Base-by-base conservation (phyloP, 2,113 vertebrate genomes). In the Monopterus albus region DNA sequence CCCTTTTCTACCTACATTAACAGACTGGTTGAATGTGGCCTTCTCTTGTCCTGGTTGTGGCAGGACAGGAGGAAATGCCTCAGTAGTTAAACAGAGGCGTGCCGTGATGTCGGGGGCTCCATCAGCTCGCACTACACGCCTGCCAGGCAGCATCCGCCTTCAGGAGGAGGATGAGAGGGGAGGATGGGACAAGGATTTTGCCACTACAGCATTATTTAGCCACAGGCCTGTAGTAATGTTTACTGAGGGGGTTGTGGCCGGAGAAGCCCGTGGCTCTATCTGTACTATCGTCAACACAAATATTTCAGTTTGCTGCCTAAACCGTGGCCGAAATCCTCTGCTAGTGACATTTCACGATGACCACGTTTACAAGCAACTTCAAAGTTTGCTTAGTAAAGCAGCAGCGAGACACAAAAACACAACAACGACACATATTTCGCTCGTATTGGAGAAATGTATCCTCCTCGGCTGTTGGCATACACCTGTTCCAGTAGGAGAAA, bases 401-500 rank as follows among this genome's bases (percentile, higher is more conserved):
- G 36, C n/a, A 13, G 47, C 49, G 25, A 17, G 4, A 10, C 9
- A 10, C 23, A 3, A 28, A 25, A 4, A 12, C 8, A 23, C 66
- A 33, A 20, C n/a, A 9, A n/a, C n/a, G 40, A 20, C 1, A 2
- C 42, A 39, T 23, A 33, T 23, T 38, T 5, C 1, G 25, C 29
- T 52, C 7, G 21, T 29, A n/a, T 5, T 13, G 42, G 14, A 12
- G 2, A 56, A 17, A 57, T 9, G 21, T 51, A 12, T 62, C 45
- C 38, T 49, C 7, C 18, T 4, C 1, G 23, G 11, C 13, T 7
- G 50, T 5, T 56, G 40, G 8, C 42, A 18, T 65, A 18, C 81
- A 89, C 83, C 85, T 87, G 86, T 71, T 65, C 58, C 67, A 58
- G 77, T 56, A 13, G 52, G 36, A 53, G 61, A 56, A 63, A 85